Base-by-base conservation (phyloP, 1,140 invertebrate genomes). In the Phymastichus coffea region DNA sequence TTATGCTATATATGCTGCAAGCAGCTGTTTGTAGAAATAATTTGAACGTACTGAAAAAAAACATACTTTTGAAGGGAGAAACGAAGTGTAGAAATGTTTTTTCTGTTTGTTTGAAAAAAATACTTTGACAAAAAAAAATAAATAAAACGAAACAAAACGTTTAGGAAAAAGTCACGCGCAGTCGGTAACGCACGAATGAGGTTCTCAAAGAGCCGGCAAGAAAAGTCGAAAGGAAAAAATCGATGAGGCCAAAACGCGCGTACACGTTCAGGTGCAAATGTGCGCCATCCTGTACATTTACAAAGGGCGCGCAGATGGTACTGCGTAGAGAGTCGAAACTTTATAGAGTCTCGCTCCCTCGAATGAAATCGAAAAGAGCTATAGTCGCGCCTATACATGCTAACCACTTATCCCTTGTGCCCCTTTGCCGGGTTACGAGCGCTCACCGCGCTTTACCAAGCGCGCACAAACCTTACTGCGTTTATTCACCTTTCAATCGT, bases 161-260 rank as follows among this genome's bases (percentile, higher is more conserved):
- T 55, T 56, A 57, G 49, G 64, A 66, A 64, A 70, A 68, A 71
- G 68, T 67, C 57, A 67, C 68, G 48, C 64, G 65, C 58, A 72
- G 12, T 8, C 6, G 12, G 12, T 30, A 30, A 30, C 28, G 28
- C 6, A 12, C 6, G 28, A 30, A 30, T 8, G 28, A 6, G 6
- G 28, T n/a, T 26, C n/a, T n/a, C n/a, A n/a, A n/a, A n/a, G n/a
- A n/a, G n/a, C n/a, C n/a, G n/a, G n/a, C n/a, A n/a, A n/a, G n/a
- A n/a, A n/a, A 53, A 40, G 19, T n/a, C 10, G 8, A 19, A 46
- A 58, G 19, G 15, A 44, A 57, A 37, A 63, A 56, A 56, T 56
- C 54, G 33, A 40, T 57, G 19, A 4, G 0, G 6, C 4, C 14
- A 3, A 12, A 26, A n/a, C 4, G 6, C 10, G 51, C 10, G 19